phyloP scores from a whole-genome alignment of 2,888 invertebrate genomes.

The Ophion slaviceki region DNA sequence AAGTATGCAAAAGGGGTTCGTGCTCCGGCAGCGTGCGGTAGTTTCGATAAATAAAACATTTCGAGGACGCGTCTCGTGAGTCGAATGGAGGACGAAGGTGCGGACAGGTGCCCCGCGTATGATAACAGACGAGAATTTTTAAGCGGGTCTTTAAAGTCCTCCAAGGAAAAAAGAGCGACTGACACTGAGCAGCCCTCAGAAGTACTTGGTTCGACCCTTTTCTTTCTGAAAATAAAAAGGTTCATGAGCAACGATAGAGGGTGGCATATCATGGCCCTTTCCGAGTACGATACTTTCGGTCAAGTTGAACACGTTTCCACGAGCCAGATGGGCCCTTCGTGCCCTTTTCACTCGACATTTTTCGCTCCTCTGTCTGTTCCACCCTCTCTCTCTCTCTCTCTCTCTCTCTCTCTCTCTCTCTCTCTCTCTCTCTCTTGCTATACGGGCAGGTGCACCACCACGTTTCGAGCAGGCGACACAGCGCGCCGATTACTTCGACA shows the following conservation, averaged over 20 bases:
- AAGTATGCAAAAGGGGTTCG: slow-evolving; percentile 40
- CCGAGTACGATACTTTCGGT: slow-evolving; percentile 45
- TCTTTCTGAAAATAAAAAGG: not conserved
- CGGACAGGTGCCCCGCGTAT: slow-evolving; percentile 44
- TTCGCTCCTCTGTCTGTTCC: slow-evolving; percentile 60
- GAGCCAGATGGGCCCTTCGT: slow-evolving; percentile 78
- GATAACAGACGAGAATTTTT: slow-evolving; percentile 27
- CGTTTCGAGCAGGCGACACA: slow-evolving; percentile 9
- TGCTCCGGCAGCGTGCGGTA: slow-evolving; percentile 16
- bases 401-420: slow-evolving; percentile 24
- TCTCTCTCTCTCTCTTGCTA: slow-evolving; percentile 69
- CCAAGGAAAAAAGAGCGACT: slow-evolving; percentile 26
- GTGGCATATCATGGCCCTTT: slow-evolving; percentile 31
- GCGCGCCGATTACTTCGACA: not conserved
- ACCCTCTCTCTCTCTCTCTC: slow-evolving; percentile 31
- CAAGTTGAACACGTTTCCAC: slow-evolving; percentile 41
- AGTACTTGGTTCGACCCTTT: not conserved
- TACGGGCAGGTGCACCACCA: slow-evolving; percentile 81
- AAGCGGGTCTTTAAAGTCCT: slow-evolving; percentile 6
- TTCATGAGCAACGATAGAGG: slow-evolving; percentile 37
- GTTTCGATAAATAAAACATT: slow-evolving; percentile 43
- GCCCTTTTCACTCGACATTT: slow-evolving; percentile 26
- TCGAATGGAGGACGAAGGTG: slow-evolving; percentile 9
- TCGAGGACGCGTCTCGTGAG: slow-evolving; percentile 6
- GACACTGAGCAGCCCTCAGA: slow-evolving; percentile 23